Evolutionary conservation across 2,888 invertebrate species (phyloP), one percentile per base, ranked within the genome.

Genomic region (Eupithecia abbreviata): DNA sequence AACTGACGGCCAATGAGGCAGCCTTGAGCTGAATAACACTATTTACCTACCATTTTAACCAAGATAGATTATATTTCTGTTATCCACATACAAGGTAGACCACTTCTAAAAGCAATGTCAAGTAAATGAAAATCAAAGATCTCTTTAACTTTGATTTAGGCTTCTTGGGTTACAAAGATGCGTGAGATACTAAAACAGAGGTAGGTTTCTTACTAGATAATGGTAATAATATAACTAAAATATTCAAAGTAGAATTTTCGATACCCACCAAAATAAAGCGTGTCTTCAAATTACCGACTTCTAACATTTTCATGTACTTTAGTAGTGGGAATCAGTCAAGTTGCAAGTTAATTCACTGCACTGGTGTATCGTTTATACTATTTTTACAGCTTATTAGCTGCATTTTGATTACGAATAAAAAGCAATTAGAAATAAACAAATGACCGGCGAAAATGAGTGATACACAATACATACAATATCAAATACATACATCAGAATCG

Each of bases 1-100:
- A 79, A 80, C 75, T 79, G 81, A 80, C 81, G 81, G 81, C 79
- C 81, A 82, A 81, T 77, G 79, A 78, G 78, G 55, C 18, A 68
- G 71, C 81, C 81, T 80, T 82, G 80, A 76, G 77, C 74, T 49
- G 55, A 74, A 74, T 78, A 65, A 74, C 76, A 75, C 75, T 79
- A 76, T 74, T 76, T 71, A 75, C 73, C 69, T 55, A 55, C 58
- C 47, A 69, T 69, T 69, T 69, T 45, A 69, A 69, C 69, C 49
- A 47, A 69, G 47, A 69, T 69, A 69, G 69, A 69, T 69, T 47
- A 69, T 47, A 47, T 45, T 45, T 69, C 69, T 69, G 45, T 66
- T 69, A 69, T 69, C 69, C 69, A 69, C 15, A 45, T 49, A 69
- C 71, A 55, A 49, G 71, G 71, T 71, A 55, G 71, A 49, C 70